Percentiles rank a stretch among this genome's conserved stretches.
Conservation (phyloP, 2,113 vertebrate genomes). For the Dendropsophus ebraccatus region DNA sequence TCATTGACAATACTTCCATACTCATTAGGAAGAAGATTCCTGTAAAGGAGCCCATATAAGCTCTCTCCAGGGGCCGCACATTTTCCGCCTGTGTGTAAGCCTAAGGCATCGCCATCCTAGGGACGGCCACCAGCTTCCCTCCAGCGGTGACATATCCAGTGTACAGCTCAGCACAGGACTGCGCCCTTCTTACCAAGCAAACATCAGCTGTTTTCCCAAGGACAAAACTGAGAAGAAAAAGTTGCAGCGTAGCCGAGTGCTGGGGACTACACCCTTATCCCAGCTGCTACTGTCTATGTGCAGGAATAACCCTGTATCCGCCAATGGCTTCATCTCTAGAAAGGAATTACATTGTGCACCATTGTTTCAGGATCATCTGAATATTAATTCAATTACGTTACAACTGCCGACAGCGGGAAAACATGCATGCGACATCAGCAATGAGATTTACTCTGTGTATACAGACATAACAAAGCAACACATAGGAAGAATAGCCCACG, state of each 20-base stretch:
- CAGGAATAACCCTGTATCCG: too few species aligned
- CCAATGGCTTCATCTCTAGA: too few species aligned
- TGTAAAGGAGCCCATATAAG: too few species aligned
- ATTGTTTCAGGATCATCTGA: not conserved
- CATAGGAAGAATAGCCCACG: not conserved
- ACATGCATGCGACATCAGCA: not conserved
- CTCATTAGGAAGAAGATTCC: too few species aligned
- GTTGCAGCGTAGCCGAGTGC: slow-evolving; percentile 16
- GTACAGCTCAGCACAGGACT: not conserved
- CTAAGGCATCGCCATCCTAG: not conserved
- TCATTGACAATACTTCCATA: too few species aligned
- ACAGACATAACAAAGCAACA: not conserved
- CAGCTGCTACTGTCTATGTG: not conserved
- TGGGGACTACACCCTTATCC: not conserved
- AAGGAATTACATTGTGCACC: not conserved
- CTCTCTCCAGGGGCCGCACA: too few species aligned
- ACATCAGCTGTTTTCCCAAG: slow-evolving; percentile 16
- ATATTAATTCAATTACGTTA: too few species aligned
- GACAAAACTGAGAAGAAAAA: not conserved
- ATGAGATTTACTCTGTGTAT: not conserved
- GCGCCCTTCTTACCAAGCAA: not conserved
- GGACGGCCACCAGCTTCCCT: not conserved
- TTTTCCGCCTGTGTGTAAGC: not conserved
- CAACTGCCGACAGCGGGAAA: too few species aligned
- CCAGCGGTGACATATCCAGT: not conserved